phyloP scores from a whole-genome alignment of 2,113 vertebrate species.

The Rhegmatorhina hoffmannsi region DNA sequence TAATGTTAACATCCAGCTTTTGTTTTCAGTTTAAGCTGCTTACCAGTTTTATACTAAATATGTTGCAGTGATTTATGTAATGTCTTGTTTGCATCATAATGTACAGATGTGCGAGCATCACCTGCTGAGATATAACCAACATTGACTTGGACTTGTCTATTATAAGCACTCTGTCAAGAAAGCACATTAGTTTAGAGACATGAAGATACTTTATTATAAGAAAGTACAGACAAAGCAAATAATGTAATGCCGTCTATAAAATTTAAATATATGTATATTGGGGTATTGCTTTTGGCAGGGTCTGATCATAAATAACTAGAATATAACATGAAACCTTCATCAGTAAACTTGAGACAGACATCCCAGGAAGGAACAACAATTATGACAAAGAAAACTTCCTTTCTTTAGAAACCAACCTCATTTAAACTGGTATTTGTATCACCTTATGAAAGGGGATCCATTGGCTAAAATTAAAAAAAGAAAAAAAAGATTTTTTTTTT shows the following conservation, averaged over 20 bases:
- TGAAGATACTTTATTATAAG: neutral
- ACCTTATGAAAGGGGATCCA: neutral
- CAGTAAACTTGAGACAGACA: neutral
- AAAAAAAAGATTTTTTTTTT: neutral
- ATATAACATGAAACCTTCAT: neutral
- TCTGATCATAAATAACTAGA: neutral
- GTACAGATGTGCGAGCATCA: neutral
- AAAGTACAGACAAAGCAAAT: neutral
- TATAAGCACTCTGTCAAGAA: neutral
- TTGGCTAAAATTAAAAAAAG: neutral
- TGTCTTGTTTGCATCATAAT: neutral
- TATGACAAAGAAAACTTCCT: neutral
- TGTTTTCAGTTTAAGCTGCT: neutral
- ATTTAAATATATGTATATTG: neutral
- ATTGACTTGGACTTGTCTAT: neutral
- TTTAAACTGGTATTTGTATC: neutral
- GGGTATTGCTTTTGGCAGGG: neutral
- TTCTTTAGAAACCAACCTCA: neutral
- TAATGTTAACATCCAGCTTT: neutral
- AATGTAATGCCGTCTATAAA: neutral
- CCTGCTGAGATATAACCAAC: neutral
- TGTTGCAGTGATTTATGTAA: neutral
- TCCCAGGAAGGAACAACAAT: neutral
- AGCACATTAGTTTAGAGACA: neutral
- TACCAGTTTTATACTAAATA: neutral